phyloP scores from a whole-genome alignment of 1,140 invertebrate species.

The Nautilus pompilius region DNA sequence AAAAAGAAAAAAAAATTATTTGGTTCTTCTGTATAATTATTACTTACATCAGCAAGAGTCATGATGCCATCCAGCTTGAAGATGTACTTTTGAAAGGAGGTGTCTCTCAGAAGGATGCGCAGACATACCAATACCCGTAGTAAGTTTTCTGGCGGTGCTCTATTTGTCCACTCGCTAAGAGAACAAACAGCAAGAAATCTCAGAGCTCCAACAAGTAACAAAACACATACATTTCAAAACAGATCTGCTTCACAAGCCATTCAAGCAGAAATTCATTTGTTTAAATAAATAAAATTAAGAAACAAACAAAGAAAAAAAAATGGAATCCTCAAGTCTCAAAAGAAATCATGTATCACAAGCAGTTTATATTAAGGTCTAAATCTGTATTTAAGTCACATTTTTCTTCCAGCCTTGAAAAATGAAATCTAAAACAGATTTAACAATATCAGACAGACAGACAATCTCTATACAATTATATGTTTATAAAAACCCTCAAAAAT shows the following conservation, averaged over 20 bases:
- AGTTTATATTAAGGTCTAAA: background rate
- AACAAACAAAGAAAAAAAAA: background rate
- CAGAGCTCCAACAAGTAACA: too few relatives aligned
- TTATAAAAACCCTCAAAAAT: background rate
- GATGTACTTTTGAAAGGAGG: conserved; percentile 43
- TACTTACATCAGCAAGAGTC: conserved; percentile 37
- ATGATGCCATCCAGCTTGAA: conserved; percentile 37
- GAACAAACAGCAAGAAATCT: conserved; percentile 3
- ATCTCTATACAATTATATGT: too few relatives aligned
- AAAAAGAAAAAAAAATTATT: background rate
- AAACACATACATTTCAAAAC: background rate
- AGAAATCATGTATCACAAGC: background rate
- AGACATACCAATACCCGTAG: conserved; percentile 45
- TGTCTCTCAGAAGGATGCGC: conserved; percentile 50
- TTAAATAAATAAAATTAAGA: background rate
- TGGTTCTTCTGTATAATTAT: background rate
- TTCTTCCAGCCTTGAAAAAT: too few relatives aligned
- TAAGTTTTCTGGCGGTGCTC: conserved; percentile 44
- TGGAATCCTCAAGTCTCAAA: background rate
- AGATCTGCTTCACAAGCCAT: background rate
- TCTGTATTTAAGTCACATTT: too few relatives aligned
- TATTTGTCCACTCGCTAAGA: conserved; percentile 43
- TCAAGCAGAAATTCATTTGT: background rate
- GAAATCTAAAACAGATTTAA: too few relatives aligned
- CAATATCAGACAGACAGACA: too few relatives aligned